phyloP scores from a whole-genome alignment of 1,140 invertebrate genomes.

The Colletes latitarsis region DNA sequence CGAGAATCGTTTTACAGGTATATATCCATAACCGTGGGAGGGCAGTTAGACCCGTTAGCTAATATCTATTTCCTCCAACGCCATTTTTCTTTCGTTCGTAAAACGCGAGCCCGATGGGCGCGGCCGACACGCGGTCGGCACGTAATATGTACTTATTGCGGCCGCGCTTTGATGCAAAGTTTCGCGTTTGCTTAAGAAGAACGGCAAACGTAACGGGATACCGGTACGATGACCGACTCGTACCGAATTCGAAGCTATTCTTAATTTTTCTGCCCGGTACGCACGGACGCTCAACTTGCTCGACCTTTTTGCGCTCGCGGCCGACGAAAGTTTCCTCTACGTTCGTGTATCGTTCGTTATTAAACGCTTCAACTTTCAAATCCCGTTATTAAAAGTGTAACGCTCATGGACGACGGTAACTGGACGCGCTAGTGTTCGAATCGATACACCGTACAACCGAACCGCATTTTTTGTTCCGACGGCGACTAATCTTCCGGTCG shows the following conservation, averaged over 20 bases:
- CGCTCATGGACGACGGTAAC: not conserved
- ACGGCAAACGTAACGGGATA: constrained; percentile 25
- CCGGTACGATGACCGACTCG: not conserved
- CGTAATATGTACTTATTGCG: constrained; percentile 40
- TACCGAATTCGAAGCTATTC: not conserved
- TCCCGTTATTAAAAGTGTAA: not conserved
- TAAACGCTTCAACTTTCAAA: not conserved
- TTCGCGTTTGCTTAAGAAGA: constrained; percentile 22
- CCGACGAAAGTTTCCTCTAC: not conserved
- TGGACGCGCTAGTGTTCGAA: not conserved
- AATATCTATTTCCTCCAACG: constrained; percentile 79
- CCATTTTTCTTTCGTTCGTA: constrained; percentile 72
- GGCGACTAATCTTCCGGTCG: not conserved
- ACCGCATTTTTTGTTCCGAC: not conserved
- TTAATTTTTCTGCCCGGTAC: not conserved
- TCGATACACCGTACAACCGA: not conserved
- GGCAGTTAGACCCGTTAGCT: constrained; percentile 67
- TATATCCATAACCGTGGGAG: constrained; percentile 52
- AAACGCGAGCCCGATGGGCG: constrained; percentile 62
- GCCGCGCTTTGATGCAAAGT: not conserved
- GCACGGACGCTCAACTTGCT: too few relatives aligned
- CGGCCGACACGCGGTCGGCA: constrained; percentile 54
- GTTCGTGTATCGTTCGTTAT: not conserved
- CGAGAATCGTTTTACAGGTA: constrained; percentile 50
- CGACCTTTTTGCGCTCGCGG: not conserved